Conservation (phyloP, 2,113 vertebrate genomes). For the Periophthalmus modestus region DNA sequence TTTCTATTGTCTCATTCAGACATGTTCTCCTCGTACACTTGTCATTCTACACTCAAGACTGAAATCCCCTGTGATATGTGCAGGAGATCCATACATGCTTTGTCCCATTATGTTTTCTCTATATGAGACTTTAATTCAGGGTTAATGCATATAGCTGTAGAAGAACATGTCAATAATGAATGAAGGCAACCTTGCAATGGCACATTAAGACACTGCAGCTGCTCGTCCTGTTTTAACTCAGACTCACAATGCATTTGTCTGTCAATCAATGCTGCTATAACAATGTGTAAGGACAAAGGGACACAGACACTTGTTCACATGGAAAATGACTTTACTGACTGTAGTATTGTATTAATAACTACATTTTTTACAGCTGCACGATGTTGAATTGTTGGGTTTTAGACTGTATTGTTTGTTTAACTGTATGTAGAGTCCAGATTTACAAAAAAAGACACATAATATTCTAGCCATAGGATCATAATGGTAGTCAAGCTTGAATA, state of each 20-base stretch:
- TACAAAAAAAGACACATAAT: no score
- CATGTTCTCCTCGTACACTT: not conserved
- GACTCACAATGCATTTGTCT: slow-evolving; percentile 45
- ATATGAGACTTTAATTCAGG: not conserved
- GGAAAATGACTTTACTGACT: no score
- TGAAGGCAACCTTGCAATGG: not conserved
- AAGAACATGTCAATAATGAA: not conserved
- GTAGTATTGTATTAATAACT: no score
- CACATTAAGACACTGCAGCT: slow-evolving; percentile 20
- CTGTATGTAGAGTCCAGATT: no score
- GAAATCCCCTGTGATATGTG: not conserved
- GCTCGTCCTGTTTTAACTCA: slow-evolving; percentile 31
- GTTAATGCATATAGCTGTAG: not conserved
- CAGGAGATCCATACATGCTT: not conserved
- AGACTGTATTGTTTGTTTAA: no score
- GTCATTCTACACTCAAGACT: not conserved
- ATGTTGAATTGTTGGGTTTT: no score
- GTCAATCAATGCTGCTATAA: slow-evolving; percentile 60
- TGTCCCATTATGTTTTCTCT: not conserved
- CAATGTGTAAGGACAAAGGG: slow-evolving; percentile 64
- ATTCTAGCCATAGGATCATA: no score
- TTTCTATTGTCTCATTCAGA: no score
- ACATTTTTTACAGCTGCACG: no score
- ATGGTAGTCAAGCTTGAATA: no score
- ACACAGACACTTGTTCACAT: slow-evolving; percentile 41